These are phyloP conservation scores for Helicolenus hilgendorfi DNA, from an alignment of 2,797 vertebrate genomes.

Conservation along the genomic window DNA sequence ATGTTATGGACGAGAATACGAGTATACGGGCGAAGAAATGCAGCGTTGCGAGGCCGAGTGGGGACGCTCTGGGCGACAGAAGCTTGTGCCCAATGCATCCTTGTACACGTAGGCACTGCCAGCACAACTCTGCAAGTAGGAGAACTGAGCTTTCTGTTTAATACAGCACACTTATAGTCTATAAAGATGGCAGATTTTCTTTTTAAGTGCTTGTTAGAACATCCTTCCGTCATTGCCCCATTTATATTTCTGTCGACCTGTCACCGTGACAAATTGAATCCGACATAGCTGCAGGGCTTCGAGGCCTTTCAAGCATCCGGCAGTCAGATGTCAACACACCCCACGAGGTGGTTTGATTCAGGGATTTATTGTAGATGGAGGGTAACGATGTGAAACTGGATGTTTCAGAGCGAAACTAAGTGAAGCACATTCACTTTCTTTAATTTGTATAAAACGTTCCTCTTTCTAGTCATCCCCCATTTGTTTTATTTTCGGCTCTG, in stretches of 20 bases:
- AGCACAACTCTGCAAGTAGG: neutral
- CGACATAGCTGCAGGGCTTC: neutral
- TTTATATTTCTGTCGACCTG: neutral
- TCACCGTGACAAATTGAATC: neutral
- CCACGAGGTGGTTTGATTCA: accelerated
- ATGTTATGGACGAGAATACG: too few species aligned
- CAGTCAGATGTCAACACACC: neutral
- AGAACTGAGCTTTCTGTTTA: neutral
- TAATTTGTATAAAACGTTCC: neutral
- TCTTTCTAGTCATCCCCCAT: neutral
- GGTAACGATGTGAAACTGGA: neutral
- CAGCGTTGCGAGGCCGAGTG: too few species aligned
- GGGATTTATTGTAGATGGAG: neutral
- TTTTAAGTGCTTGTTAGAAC: neutral
- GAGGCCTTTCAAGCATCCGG: neutral
- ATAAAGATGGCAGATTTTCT: neutral
- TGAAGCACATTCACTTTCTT: neutral
- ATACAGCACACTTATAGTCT: neutral
- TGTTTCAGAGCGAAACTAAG: neutral
- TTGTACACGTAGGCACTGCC: neutral
- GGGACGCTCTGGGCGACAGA: neutral
- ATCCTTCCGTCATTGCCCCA: neutral
- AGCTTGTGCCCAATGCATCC: neutral
- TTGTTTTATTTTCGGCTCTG: neutral
- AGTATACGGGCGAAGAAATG: too few species aligned